These are phyloP conservation scores for Agriopis aurantiaria DNA, from an alignment of 2,888 invertebrate species.

Conservation along the genomic window DNA sequence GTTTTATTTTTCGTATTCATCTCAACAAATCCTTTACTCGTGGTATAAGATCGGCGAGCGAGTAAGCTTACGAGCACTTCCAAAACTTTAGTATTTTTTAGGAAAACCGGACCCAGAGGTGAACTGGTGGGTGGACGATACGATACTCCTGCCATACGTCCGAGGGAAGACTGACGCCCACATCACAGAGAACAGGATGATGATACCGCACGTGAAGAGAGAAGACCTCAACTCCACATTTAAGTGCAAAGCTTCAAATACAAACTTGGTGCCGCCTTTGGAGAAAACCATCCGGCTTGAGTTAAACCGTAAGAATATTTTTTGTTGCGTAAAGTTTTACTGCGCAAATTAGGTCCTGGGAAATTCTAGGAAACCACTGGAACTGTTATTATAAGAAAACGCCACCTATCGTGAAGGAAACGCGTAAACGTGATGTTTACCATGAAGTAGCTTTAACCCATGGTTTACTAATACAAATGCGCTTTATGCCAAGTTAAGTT, in stretches of 20 bases:
- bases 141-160: constrained; percentile 89
- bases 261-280: constrained; percentile 93
- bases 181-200: constrained; percentile 92
- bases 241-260: constrained; percentile 95
- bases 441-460: too few species aligned
- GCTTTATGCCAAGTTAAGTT: too few species aligned
- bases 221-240: constrained; percentile 94
- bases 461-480: too few species aligned
- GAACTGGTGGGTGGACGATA: constrained; percentile 92
- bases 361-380: too few species aligned
- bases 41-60: too few species aligned
- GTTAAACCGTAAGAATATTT: constrained; percentile 90
- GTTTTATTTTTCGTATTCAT: too few species aligned
- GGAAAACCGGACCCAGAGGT: constrained; percentile 94
- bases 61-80: too few species aligned
- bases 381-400: too few species aligned
- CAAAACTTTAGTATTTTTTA: constrained; percentile 58
- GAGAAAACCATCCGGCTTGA: constrained; percentile 93
- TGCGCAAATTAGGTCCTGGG: background rate
- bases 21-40: too few species aligned
- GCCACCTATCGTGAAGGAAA: too few species aligned
- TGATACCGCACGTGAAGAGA: constrained; percentile 90
- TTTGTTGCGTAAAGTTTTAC: background rate
- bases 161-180: constrained; percentile 90
- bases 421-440: too few species aligned